These are phyloP conservation scores for Ibidorhyncha struthersii DNA, from an alignment of 2,113 vertebrate genomes.

Conservation along the genomic window DNA sequence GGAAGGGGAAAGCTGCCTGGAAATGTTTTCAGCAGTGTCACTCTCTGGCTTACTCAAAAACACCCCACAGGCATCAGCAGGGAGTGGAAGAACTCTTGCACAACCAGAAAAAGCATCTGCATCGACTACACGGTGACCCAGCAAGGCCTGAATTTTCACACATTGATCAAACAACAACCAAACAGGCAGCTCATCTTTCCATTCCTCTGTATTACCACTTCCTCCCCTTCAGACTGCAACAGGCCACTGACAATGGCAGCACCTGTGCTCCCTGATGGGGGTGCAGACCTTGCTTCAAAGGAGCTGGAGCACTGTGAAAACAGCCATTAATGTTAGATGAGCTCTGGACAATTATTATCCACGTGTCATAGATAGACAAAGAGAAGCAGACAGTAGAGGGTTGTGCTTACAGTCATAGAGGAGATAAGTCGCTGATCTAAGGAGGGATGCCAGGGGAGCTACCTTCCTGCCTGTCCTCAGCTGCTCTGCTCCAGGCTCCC, in stretches of 20 bases:
- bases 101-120: not conserved
- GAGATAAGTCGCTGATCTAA: not conserved
- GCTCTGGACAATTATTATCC: not conserved
- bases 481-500: not conserved
- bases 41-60: not conserved
- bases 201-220: not conserved
- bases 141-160: not conserved
- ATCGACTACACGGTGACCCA: not conserved
- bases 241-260: not conserved
- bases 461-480: not conserved
- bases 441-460: not conserved
- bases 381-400: not conserved
- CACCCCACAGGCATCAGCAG: not conserved
- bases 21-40: not conserved
- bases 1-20: not conserved
- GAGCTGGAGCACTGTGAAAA: not conserved
- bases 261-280: rapidly evolving
- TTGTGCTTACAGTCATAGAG: not conserved
- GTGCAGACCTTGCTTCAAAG: not conserved
- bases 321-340: not conserved
- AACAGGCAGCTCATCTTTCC: not conserved
- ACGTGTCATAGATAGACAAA: not conserved
- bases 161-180: not conserved
- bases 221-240: not conserved
- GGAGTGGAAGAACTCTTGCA: not conserved